Conservation (phyloP, 2,113 vertebrate genomes). For the Himantopus leucocephalus region DNA sequence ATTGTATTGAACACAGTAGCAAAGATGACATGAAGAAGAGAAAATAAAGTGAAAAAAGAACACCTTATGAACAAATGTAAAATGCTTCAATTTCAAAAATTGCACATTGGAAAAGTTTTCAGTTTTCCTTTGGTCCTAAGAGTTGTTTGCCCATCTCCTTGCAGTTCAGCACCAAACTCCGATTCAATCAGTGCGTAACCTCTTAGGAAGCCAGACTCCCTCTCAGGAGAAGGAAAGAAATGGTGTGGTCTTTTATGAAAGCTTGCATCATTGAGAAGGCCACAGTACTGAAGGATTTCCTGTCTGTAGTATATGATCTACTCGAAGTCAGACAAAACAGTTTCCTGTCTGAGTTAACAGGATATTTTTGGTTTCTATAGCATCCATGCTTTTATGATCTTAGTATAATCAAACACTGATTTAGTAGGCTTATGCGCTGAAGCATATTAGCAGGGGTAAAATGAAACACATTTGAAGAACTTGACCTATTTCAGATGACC, state of each 20-base stretch:
- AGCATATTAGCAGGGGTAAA: not conserved
- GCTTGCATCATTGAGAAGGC: not conserved
- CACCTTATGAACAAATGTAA: not conserved
- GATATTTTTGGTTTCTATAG: not conserved
- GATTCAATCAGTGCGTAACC: not conserved
- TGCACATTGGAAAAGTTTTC: not conserved
- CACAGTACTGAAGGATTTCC: not conserved
- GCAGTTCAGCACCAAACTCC: not conserved
- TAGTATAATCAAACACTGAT: not conserved
- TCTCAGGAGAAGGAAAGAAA: not conserved
- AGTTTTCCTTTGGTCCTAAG: not conserved
- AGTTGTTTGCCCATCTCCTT: not conserved
- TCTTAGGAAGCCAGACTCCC: not conserved
- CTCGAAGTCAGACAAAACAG: not conserved
- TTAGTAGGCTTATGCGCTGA: not conserved
- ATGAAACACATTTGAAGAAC: not conserved
- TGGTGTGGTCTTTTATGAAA: not conserved
- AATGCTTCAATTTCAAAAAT: not conserved
- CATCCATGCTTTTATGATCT: not conserved
- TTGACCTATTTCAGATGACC: not conserved
- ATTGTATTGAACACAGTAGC: not conserved
- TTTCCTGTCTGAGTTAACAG: not conserved
- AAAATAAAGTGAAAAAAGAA: not conserved
- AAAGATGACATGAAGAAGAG: not conserved
- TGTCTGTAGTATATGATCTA: not conserved